Conservation (phyloP, 2,113 vertebrate species). For the Myrmecobius fasciatus region DNA sequence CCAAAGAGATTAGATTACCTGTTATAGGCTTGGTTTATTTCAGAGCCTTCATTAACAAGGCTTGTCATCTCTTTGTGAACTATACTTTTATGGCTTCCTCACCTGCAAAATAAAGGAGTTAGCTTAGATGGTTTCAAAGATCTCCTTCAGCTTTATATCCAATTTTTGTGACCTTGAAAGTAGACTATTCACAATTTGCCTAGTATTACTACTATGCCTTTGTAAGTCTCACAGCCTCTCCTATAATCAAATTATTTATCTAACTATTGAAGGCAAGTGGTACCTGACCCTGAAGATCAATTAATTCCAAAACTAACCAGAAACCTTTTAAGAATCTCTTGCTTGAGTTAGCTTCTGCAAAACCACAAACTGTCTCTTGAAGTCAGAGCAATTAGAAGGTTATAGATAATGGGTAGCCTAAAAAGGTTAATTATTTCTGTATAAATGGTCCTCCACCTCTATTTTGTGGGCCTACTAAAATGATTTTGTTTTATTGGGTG, state of each 20-base stretch:
- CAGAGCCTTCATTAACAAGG: not conserved
- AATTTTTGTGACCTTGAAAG: not conserved
- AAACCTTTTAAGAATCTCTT: slow-evolving; percentile 72
- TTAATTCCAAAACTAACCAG: slow-evolving; percentile 80
- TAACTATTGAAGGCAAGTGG: slow-evolving; percentile 61
- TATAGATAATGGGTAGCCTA: slow-evolving; percentile 78
- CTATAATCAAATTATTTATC: slow-evolving; percentile 76
- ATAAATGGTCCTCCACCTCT: slow-evolving; percentile 69
- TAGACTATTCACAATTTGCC: slow-evolving; percentile 54
- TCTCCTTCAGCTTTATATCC: slow-evolving; percentile 26
- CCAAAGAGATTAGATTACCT: not conserved
- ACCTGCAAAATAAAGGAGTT: not conserved
- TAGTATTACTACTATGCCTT: slow-evolving; percentile 60
- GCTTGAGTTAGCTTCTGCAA: slow-evolving; percentile 68
- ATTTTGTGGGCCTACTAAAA: slow-evolving; percentile 59
- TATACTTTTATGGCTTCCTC: slow-evolving; percentile 8
- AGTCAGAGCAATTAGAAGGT: slow-evolving; percentile 56
- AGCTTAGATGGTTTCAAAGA: not conserved
- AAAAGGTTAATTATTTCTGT: slow-evolving; percentile 80
- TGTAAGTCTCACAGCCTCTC: slow-evolving; percentile 63
- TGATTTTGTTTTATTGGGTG: not conserved
- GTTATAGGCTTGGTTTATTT: not conserved
- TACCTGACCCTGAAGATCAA: slow-evolving; percentile 75
- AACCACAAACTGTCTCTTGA: slow-evolving; percentile 72
- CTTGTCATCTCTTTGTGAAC: slow-evolving; percentile 22